Evolutionary conservation across 2,113 vertebrate species (phyloP).

Genomic region (Austrofundulus limnaeus): DNA sequence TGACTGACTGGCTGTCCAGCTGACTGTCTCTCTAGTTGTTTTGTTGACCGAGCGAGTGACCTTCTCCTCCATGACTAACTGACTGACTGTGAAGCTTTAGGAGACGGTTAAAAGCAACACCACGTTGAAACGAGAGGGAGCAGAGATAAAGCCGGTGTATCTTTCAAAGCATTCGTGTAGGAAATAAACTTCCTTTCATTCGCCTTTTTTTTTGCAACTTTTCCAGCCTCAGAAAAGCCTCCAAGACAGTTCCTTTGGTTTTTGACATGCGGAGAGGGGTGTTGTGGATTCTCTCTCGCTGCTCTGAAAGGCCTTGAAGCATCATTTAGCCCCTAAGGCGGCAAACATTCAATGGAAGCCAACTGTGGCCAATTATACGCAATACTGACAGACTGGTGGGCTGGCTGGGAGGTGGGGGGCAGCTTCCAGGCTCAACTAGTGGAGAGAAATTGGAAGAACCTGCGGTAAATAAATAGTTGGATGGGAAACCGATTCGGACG

Average conservation of each 20-base stretch:
- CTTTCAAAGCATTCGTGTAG: slow-evolving; percentile 14
- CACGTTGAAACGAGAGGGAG: slow-evolving; percentile 32
- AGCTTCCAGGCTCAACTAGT: slow-evolving; percentile 26
- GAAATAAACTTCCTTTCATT: slow-evolving; percentile 15
- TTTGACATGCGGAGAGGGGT: slow-evolving; percentile 49
- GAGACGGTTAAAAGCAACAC: slow-evolving; percentile 48
- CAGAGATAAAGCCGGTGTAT: slow-evolving; percentile 1
- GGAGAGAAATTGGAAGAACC: slow-evolving; percentile 17
- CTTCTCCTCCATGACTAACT: slow-evolving; percentile 61
- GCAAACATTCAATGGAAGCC: slow-evolving; percentile 63
- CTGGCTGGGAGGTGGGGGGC: slow-evolving; percentile 18
- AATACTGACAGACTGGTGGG: slow-evolving; percentile 49
- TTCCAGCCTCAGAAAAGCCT: slow-evolving; percentile 17
- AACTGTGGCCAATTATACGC: slow-evolving; percentile 69
- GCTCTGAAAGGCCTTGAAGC: slow-evolving; percentile 55
- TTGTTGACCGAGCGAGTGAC: slow-evolving; percentile 63
- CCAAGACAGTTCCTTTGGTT: slow-evolving; percentile 22
- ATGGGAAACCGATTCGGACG: slow-evolving; percentile 6
- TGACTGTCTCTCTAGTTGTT: slow-evolving; percentile 42
- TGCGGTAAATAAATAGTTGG: not conserved
- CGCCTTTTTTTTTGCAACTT: slow-evolving; percentile 17
- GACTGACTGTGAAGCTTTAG: slow-evolving; percentile 60
- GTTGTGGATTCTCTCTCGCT: slow-evolving; percentile 36
- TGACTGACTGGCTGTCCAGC: slow-evolving; percentile 49
- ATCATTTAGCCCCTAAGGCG: slow-evolving; percentile 54